phyloP scores from a whole-genome alignment of 2,888 invertebrate species.

The Melitaea athalia region DNA sequence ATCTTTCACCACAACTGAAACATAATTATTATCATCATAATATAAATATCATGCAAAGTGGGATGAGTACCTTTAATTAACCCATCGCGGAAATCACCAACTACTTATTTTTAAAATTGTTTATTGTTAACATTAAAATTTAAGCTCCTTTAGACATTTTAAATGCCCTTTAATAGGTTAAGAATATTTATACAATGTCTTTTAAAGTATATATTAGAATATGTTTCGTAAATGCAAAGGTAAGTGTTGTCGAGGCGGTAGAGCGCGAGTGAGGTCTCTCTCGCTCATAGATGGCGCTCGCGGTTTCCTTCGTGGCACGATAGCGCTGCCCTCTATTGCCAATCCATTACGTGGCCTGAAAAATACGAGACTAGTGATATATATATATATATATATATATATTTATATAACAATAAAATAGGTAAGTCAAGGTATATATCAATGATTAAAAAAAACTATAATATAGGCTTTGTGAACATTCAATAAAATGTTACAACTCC shows the following conservation, averaged over 20 bases:
- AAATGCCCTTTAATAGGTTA: no score
- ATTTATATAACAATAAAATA: slow-evolving; percentile 7
- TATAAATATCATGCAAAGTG: no score
- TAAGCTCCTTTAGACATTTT: no score
- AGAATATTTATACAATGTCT: no score
- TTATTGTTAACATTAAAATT: no score
- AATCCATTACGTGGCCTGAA: slow-evolving; percentile 65
- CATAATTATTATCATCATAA: no score
- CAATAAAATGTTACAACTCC: no score
- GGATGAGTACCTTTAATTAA: no score
- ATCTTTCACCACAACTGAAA: no score
- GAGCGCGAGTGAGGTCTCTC: slow-evolving; percentile 75
- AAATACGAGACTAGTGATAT: background rate
- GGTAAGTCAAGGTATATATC: background rate
- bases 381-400: background rate
- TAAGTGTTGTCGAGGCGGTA: slow-evolving; percentile 23
- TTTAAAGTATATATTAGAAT: slow-evolving; percentile 5
- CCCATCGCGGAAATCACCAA: no score
- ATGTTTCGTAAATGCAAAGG: slow-evolving; percentile 25
- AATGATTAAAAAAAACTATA: background rate
- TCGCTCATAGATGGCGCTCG: slow-evolving; percentile 82
- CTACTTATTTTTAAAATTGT: no score
- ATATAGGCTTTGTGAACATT: no score
- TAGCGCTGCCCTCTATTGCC: slow-evolving; percentile 80
- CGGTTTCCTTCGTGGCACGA: slow-evolving; percentile 81